Evolutionary conservation across 2,888 invertebrate genomes (phyloP).

Genomic region (Drosophila lutescens): DNA sequence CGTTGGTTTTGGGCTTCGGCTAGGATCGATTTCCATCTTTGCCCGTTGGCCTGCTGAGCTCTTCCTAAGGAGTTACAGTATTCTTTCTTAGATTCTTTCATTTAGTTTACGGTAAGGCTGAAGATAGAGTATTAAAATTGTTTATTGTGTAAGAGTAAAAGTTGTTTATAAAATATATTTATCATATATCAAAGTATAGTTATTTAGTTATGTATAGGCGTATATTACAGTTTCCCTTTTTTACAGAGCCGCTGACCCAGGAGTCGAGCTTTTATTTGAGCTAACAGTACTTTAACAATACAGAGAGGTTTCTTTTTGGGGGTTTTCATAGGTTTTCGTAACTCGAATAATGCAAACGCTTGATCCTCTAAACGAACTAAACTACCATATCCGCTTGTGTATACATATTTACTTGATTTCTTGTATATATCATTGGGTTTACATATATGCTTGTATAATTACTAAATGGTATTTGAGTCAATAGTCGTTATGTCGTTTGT

Average conservation of each 20-base stretch:
- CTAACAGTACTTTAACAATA: conserved; percentile 47
- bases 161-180: conserved; percentile 75
- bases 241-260: conserved; percentile 52
- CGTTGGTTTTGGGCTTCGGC: conserved; percentile 52
- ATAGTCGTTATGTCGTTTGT: conserved; percentile 47
- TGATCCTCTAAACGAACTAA: conserved; percentile 70
- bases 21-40: conserved; percentile 33
- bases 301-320: conserved; percentile 15
- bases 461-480: conserved; percentile 68
- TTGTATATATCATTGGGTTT: conserved; percentile 38
- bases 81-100: conserved; percentile 30
- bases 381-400: conserved; percentile 49
- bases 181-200: conserved; percentile 71
- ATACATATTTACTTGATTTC: conserved; percentile 39
- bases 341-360: conserved; percentile 70
- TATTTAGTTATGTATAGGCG: conserved; percentile 51
- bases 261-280: conserved; percentile 45
- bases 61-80: conserved; percentile 21
- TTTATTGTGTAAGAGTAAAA: conserved; percentile 69
- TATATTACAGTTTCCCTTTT: conserved; percentile 65
- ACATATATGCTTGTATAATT: conserved; percentile 62
- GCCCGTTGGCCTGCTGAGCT: conserved; percentile 30
- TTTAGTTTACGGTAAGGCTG: conserved; percentile 63
- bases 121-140: conserved; percentile 75
- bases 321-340: conserved; percentile 35